A percentile compares a stretch with the other conserved stretches of the same genome.
Conservation (phyloP, 2,113 vertebrate species). For the Orientallactaga bullata region DNA sequence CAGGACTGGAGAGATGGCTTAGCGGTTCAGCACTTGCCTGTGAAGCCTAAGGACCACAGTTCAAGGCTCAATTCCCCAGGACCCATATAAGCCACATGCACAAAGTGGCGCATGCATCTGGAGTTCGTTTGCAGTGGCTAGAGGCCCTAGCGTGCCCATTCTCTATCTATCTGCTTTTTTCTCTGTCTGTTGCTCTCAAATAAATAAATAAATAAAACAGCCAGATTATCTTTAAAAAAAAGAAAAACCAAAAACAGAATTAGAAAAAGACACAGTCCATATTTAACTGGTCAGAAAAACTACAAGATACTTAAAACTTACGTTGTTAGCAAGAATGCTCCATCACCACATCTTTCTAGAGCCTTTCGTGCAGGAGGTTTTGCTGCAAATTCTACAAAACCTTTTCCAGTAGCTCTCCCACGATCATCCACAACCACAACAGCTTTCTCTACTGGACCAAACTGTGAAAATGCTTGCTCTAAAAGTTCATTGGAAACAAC, state of each 20-base stretch:
- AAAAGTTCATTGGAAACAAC: constrained; percentile 97
- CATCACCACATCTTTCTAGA: constrained; percentile 96
- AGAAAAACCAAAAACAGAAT: not conserved
- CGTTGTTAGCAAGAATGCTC: constrained; percentile 96
- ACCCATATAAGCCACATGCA: too few relatives aligned
- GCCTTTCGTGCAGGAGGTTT: constrained; percentile 97
- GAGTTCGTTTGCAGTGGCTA: too few relatives aligned
- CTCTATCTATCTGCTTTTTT: too few relatives aligned
- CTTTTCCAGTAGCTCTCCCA: constrained; percentile 95
- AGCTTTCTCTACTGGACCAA: constrained; percentile 96
- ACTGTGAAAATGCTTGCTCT: constrained; percentile 97
- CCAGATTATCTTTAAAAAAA: too few relatives aligned
- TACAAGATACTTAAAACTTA: constrained; percentile 87
- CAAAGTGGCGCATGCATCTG: too few relatives aligned
- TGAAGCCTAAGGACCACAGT: too few relatives aligned
- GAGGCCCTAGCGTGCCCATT: too few relatives aligned
- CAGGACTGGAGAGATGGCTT: too few relatives aligned
- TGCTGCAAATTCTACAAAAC: constrained; percentile 96
- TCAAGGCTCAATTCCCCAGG: too few relatives aligned
- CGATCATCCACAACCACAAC: constrained; percentile 97
- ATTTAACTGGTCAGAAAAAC: not conserved
- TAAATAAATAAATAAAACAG: too few relatives aligned
- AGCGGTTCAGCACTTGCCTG: too few relatives aligned
- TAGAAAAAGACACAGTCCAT: not conserved
- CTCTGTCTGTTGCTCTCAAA: too few relatives aligned